Conservation (phyloP, 2,113 vertebrate genomes). For the Mobula birostris region DNA sequence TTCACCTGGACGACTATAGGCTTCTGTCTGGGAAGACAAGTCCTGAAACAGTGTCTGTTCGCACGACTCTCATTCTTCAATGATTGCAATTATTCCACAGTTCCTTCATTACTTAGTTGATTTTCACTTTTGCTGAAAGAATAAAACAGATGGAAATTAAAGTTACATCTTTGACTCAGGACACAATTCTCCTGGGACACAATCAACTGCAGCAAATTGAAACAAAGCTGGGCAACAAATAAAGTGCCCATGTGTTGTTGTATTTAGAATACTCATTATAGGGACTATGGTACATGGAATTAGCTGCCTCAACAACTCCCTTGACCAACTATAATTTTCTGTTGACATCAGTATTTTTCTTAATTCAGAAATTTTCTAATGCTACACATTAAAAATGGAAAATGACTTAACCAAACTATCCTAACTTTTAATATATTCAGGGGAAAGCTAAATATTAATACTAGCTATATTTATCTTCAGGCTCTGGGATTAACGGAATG, state of each 20-base stretch:
- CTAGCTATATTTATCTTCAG: neutral
- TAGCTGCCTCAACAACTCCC: neutral
- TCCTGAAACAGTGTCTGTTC: conserved; percentile 21
- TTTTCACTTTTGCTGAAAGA: conserved; percentile 19
- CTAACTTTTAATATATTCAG: neutral
- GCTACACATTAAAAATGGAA: neutral
- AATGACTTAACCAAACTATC: neutral
- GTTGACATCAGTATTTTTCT: neutral
- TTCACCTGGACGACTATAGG: conserved; percentile 24
- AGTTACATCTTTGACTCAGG: neutral
- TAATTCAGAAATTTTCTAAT: too few relatives aligned
- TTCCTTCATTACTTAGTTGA: conserved; percentile 23
- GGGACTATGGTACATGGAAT: neutral
- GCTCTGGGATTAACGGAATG: too few relatives aligned
- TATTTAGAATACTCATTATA: neutral
- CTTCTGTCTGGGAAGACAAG: conserved; percentile 31
- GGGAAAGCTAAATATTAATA: neutral
- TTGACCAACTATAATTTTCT: neutral
- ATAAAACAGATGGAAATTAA: neutral
- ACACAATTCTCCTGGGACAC: neutral
- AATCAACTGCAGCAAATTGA: conserved; percentile 13
- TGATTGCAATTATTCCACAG: conserved; percentile 5
- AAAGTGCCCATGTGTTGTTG: neutral
- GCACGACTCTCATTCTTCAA: conserved; percentile 33
- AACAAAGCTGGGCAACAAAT: neutral